Conservation (phyloP, 2,113 vertebrate species). For the Shinisaurus crocodilurus region DNA sequence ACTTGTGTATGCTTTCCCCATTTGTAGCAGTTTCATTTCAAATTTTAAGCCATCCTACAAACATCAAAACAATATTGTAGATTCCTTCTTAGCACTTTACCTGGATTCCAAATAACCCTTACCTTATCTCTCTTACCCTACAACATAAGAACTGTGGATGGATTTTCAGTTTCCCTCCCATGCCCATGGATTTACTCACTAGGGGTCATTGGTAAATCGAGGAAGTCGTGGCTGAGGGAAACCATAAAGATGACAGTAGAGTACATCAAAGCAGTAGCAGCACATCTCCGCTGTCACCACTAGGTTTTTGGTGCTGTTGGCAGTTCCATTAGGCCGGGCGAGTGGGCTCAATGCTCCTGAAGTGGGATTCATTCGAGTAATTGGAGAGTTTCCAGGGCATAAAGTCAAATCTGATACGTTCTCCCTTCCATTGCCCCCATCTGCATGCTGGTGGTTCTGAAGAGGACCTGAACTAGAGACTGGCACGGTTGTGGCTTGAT, state of each 20-base stretch:
- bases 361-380: slow-evolving; percentile 84
- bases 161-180: slow-evolving; percentile 35
- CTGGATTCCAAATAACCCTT: neutral
- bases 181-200: slow-evolving; percentile 76
- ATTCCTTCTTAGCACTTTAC: neutral
- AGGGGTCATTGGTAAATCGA: slow-evolving; percentile 88
- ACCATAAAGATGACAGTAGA: slow-evolving; percentile 89
- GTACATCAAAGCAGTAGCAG: slow-evolving; percentile 89
- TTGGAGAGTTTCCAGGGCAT: slow-evolving; percentile 81
- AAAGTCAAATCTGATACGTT: slow-evolving; percentile 84
- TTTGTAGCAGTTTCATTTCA: neutral
- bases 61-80: neutral
- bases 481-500: slow-evolving; percentile 79
- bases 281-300: slow-evolving; percentile 89
- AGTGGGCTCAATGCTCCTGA: slow-evolving; percentile 85
- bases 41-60: neutral
- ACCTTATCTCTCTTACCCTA: slow-evolving; percentile 6
- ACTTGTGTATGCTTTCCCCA: neutral
- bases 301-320: slow-evolving; percentile 83
- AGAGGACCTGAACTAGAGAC: slow-evolving; percentile 84
- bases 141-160: slow-evolving; percentile 7
- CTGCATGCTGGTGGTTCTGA: slow-evolving; percentile 87
- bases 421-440: slow-evolving; percentile 82
- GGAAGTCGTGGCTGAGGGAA: slow-evolving; percentile 87
- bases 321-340: slow-evolving; percentile 83